Conservation (phyloP, 2,888 invertebrate genomes). For the Ennomos erosarius region DNA sequence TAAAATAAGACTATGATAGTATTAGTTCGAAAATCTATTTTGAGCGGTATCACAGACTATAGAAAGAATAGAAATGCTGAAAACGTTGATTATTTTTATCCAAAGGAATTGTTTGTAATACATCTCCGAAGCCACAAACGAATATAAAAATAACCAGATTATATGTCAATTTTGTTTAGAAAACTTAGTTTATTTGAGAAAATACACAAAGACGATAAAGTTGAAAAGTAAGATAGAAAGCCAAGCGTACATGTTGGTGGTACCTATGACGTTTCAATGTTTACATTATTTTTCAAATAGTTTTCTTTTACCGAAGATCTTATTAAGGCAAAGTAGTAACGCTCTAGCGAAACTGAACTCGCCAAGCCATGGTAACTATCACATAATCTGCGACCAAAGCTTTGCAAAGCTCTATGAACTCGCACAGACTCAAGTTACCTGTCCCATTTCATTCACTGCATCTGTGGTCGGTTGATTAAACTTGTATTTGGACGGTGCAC, state of each 20-base stretch:
- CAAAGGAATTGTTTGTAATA: conserved; percentile 8
- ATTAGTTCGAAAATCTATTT: too few species aligned
- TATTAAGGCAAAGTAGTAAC: too few species aligned
- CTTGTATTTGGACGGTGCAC: conserved; percentile 6
- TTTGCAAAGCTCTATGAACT: background rate
- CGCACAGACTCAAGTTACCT: background rate
- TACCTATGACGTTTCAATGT: too few species aligned
- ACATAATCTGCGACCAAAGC: too few species aligned
- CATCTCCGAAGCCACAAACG: conserved; percentile 14
- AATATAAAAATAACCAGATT: conserved; percentile 15
- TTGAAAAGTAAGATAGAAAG: conserved; percentile 9
- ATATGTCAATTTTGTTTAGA: conserved; percentile 12
- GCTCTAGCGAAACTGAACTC: too few species aligned
- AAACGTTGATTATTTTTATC: background rate
- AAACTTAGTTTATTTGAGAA: conserved; percentile 19
- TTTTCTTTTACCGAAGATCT: too few species aligned
- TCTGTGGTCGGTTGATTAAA: conserved; percentile 11
- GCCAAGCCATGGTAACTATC: too few species aligned
- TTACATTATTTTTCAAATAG: too few species aligned
- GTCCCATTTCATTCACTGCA: background rate
- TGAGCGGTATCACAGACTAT: too few species aligned
- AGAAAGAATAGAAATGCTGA: background rate
- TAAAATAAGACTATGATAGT: too few species aligned
- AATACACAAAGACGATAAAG: conserved; percentile 15
- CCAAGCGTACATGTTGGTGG: background rate